A percentile compares a stretch with the other conserved stretches of the same genome.
These are phyloP conservation scores for Drosophila testacea DNA, from an alignment of 2,888 invertebrate genomes.

Conservation along the genomic window DNA sequence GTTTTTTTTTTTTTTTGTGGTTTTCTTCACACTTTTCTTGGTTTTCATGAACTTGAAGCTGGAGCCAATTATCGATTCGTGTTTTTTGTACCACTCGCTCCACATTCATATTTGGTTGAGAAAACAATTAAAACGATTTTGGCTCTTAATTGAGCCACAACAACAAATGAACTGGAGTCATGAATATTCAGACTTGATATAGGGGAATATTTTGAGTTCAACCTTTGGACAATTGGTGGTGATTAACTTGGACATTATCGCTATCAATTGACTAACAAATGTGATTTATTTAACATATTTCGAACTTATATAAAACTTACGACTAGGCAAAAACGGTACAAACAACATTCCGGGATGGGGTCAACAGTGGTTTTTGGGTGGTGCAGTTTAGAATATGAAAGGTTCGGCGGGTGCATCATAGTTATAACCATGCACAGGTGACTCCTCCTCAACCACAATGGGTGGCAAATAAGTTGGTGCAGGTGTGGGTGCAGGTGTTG, in stretches of 20 bases:
- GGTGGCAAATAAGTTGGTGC: slow-evolving; percentile 71
- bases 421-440: slow-evolving; percentile 59
- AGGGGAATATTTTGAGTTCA: slow-evolving; percentile 45
- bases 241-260: slow-evolving; percentile 52
- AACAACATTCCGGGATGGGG: slow-evolving; percentile 55
- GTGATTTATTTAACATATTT: slow-evolving; percentile 63
- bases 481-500: slow-evolving; percentile 65
- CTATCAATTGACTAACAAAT: slow-evolving; percentile 63
- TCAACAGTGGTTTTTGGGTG: slow-evolving; percentile 24
- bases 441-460: slow-evolving; percentile 55
- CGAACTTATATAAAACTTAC: slow-evolving; percentile 56
- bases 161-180: slow-evolving; percentile 40
- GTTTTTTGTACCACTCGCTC: slow-evolving; percentile 26
- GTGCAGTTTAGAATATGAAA: slow-evolving; percentile 58
- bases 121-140: slow-evolving; percentile 59
- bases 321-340: slow-evolving; percentile 55
- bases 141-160: slow-evolving; percentile 52
- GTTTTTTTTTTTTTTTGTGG: slow-evolving; percentile 24
- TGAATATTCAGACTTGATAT: slow-evolving; percentile 63
- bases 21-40: slow-evolving; percentile 75
- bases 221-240: slow-evolving; percentile 60
- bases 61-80: slow-evolving; percentile 63
- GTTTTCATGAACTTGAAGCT: slow-evolving; percentile 70
- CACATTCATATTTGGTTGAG: slow-evolving; percentile 21
- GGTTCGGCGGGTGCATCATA: slow-evolving; percentile 65